A percentile compares a stretch with the other conserved stretches of the same genome.
Evolutionary conservation across 2,888 invertebrate genomes (phyloP).

Genomic region (Stramonita haemastoma): DNA sequence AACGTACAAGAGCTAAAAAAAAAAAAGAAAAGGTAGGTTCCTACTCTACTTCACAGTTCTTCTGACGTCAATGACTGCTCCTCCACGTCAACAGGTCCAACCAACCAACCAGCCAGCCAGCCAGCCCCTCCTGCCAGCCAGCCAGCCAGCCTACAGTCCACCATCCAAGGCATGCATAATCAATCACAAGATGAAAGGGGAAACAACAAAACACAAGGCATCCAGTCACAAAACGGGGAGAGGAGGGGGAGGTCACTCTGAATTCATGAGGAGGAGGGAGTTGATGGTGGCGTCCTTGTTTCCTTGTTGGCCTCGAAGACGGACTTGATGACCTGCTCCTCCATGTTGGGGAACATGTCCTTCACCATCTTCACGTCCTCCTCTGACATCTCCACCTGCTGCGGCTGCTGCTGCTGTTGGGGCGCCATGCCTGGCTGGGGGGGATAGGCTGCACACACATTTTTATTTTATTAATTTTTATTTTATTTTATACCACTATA

Average conservation of each 20-base stretch:
- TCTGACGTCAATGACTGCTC: not conserved
- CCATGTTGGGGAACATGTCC: conserved; percentile 98
- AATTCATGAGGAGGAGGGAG: conserved; percentile 89
- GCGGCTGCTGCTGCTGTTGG: conserved; percentile 48
- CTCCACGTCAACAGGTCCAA: not conserved
- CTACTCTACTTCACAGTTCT: not conserved
- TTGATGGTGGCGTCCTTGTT: conserved; percentile 94
- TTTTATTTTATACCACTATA: too few relatives aligned
- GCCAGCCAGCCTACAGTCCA: not conserved
- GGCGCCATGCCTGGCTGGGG: conserved; percentile 42
- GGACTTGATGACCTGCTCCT: conserved; percentile 93
- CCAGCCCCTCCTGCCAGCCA: not conserved
- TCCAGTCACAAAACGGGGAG: not conserved
- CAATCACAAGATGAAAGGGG: not conserved
- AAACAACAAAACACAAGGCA: not conserved
- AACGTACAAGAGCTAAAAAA: not conserved
- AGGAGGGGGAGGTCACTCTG: conserved; percentile 47
- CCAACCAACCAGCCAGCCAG: too few relatives aligned
- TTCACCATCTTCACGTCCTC: conserved; percentile 81
- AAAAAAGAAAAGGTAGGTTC: not conserved
- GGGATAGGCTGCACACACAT: conserved; percentile 38
- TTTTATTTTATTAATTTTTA: too few relatives aligned
- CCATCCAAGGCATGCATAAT: not conserved
- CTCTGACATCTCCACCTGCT: conserved; percentile 72
- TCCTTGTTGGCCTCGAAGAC: conserved; percentile 93